Base-by-base conservation (phyloP, 1,140 invertebrate genomes). In the Danaus plexippus region DNA sequence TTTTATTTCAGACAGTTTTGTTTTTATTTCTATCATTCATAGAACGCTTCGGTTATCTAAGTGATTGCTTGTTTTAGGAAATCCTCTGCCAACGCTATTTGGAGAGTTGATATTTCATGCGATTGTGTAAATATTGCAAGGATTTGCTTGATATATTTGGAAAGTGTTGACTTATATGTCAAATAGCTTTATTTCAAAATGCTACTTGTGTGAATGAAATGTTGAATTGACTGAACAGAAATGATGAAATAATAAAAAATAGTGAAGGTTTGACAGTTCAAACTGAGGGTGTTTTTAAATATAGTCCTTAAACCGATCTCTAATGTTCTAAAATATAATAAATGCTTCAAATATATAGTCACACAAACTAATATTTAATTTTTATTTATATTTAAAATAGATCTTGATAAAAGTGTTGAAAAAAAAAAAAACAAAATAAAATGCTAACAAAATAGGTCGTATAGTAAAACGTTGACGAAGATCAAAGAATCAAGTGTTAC, bases 401-500 rank as follows among this genome's bases (percentile, higher is more conserved):
- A 32, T 6, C 22, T 32, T 32, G 22, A 32, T 32, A 32, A 32
- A 32, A 32, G 7, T 4, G 22, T 32, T 32, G 22, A 6, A 32
- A 4, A 7, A 32, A 32, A 32, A 32, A 32, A 42, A 42, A 15
- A 18, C 3, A 11, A 11, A 15, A 9, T 41, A 12, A 54, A 54
- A 52, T 54, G 47, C 50, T 60, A 53, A 64, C 49, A 52, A 63
- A 68, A 61, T 60, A 61, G 50, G 50, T 61, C 47, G 62, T 61
- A 54, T 66, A 60, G 55, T 67, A 71, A 75, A 79, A 77, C 73
- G 78, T 77, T 76, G 67, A 73, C 71, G 64, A 74, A 75, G 77
- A 84, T 84, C 80, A 80, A 82, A 82, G 80, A 84, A 82, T 79
- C 72, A 71, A 83, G 73, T 77, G 77, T 80, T 80, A 82, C 80